phyloP scores from a whole-genome alignment of 2,113 vertebrate species.

The Salvelinus sp. region DNA sequence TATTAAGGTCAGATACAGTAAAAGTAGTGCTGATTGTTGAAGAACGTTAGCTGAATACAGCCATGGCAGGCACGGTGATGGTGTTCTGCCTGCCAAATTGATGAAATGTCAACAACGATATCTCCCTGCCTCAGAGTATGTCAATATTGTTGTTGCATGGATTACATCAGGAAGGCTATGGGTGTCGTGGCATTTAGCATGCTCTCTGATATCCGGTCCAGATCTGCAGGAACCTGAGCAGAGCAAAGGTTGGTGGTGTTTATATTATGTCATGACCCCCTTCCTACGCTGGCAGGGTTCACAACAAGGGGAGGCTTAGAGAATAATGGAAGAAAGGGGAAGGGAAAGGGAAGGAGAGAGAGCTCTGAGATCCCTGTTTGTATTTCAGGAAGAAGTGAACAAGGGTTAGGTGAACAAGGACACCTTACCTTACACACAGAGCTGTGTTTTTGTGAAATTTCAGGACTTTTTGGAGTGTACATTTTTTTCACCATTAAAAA shows the following conservation, averaged over 20 bases:
- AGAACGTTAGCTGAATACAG: no score
- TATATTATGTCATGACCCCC: neutral
- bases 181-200: neutral
- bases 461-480: no score
- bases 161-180: neutral
- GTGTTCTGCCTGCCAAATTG: no score
- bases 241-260: neutral
- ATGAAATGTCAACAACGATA: neutral
- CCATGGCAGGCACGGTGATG: no score
- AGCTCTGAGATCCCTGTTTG: neutral
- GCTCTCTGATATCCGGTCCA: neutral
- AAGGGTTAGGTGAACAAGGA: no score
- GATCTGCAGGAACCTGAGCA: neutral
- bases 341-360: neutral
- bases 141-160: neutral
- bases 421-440: no score
- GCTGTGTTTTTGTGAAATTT: neutral
- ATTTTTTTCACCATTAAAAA: no score
- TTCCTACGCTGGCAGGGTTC: neutral
- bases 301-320: neutral
- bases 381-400: neutral
- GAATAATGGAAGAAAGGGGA: neutral
- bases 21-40: no score
- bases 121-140: neutral
- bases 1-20: no score